Base-by-base conservation (phyloP, 2,113 vertebrate genomes). In the Albula goreensis region DNA sequence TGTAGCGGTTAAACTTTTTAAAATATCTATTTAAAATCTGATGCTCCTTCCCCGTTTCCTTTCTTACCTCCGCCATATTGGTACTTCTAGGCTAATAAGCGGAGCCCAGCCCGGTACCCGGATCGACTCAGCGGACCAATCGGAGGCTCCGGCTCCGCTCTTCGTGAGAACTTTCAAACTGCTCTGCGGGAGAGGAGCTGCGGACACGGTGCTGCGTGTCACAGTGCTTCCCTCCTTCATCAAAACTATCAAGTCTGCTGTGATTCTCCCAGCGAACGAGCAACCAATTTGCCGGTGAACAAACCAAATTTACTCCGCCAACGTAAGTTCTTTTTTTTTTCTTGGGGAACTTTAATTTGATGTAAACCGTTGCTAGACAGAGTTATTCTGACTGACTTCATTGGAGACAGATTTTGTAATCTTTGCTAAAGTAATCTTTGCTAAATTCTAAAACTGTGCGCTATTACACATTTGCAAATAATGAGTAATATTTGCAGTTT, bases 21-120 rank as follows among this genome's bases (percentile, higher is more conserved):
- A 94, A 93, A 89, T 93, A 91, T 89, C 90, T 91, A 94, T 94
- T 94, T 94, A 91, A 94, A 91, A 95, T 91, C 90, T 92, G 92
- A 88, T 92, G 90, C 96, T 96, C 96, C 94, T 96, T 88, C 94
- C 96, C 95, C 92, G 94, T 97, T 97, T 95, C 96, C 95, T 96
- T 94, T 91, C 97, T 98, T 96, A 98, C 97, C 98, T 99, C 97
- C 98, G 98, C 97, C 97, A 98, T 98, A 97, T 97, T 98, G 97
- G 96, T 97, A 97, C 96, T 96, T 97, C 97, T 95, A 94, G 95
- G 95, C 96, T 96, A 95, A 97, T 97, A 95, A 94, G 94, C 95
- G 95, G 95, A 94, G 94, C 93, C 92, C 93, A 93, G 94, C 94
- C 89, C 93, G 96, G 95, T 97, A 95, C 97, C 97, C 98, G 98